phyloP scores from a whole-genome alignment of 2,113 vertebrate species.

The Trogon surrucura region DNA sequence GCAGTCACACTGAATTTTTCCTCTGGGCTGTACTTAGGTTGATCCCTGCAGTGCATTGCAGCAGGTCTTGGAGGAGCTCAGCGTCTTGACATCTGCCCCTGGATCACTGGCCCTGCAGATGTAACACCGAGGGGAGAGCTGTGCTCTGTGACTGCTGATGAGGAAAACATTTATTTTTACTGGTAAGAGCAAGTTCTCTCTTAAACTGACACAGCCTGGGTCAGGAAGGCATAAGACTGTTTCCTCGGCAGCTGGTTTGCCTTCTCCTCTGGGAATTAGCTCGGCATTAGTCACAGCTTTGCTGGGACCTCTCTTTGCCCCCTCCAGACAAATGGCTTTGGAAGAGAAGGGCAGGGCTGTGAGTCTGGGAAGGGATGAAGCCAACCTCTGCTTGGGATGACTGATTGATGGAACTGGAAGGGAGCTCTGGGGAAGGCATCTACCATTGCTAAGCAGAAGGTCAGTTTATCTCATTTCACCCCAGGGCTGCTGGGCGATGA shows the following conservation, averaged over 20 bases:
- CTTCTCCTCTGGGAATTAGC: background rate
- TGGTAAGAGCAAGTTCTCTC: background rate
- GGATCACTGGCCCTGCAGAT: background rate
- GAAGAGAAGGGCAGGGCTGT: background rate
- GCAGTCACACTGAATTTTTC: background rate
- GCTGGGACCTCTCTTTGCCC: background rate
- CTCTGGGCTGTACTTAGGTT: background rate
- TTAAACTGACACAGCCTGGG: background rate
- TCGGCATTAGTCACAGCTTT: conserved; percentile 37
- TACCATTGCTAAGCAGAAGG: background rate
- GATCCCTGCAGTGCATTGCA: background rate
- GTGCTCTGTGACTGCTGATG: background rate
- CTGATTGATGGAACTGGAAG: background rate
- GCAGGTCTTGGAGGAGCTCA: background rate
- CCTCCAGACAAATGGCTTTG: background rate
- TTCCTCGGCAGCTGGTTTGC: background rate
- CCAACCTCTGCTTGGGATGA: background rate
- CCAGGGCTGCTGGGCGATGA: background rate
- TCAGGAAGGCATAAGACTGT: background rate
- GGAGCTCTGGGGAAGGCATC: background rate
- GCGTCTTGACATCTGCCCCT: background rate
- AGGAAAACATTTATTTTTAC: background rate
- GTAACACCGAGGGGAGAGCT: background rate
- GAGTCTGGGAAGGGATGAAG: background rate
- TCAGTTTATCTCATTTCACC: background rate